These are phyloP conservation scores for Ovis canadensis DNA, from an alignment of 2,113 vertebrate genomes.

Conservation along the genomic window DNA sequence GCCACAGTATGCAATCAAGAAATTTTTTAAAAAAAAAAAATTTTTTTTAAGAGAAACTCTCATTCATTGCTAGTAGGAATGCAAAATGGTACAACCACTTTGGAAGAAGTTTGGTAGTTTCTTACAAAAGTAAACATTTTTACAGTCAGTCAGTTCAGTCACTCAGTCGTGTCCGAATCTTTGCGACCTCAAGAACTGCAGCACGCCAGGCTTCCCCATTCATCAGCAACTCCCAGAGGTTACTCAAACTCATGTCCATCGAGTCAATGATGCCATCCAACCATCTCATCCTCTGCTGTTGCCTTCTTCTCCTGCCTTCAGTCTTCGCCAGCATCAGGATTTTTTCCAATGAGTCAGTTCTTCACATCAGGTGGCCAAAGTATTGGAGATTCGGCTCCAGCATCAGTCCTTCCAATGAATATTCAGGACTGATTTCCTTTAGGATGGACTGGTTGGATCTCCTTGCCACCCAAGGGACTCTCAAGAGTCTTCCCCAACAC, in stretches of 20 bases:
- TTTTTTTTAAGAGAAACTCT: background rate
- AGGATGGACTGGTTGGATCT: background rate
- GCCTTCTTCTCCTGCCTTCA: background rate
- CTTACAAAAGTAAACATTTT: background rate
- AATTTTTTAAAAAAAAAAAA: background rate
- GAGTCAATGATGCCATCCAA: background rate
- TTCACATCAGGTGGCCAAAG: background rate
- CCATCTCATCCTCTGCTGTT: background rate
- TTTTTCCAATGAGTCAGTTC: background rate
- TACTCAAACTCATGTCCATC: background rate
- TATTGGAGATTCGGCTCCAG: background rate
- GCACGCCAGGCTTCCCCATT: fast-evolving
- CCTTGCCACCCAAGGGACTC: background rate
- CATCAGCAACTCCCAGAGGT: background rate
- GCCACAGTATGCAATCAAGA: background rate
- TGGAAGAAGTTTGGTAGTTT: background rate
- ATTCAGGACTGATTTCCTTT: background rate
- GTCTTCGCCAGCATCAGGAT: background rate
- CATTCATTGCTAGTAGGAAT: background rate
- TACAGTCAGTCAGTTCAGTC: background rate
- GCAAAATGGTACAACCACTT: background rate
- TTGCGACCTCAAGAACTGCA: fast-evolving
- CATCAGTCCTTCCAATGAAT: background rate
- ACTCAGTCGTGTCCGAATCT: fast-evolving
- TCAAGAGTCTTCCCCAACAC: background rate